Conservation (phyloP, 2,113 vertebrate species). For the Spermophilus dauricus region DNA sequence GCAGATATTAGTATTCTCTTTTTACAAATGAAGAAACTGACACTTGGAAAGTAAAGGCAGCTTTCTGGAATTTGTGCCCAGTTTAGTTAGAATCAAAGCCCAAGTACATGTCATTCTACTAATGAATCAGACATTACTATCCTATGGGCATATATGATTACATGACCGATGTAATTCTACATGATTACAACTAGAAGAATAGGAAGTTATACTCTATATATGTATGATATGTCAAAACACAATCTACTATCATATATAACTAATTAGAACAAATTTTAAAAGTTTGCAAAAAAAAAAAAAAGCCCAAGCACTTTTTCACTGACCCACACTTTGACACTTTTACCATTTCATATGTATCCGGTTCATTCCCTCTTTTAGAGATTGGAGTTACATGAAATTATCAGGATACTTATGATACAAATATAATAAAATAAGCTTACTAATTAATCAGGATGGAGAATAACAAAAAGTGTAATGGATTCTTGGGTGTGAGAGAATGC, state of each 20-base stretch:
- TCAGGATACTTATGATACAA: background rate
- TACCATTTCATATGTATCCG: background rate
- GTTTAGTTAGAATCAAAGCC: background rate
- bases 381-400: background rate
- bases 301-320: background rate
- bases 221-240: too few relatives aligned
- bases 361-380: background rate
- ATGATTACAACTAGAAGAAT: too few relatives aligned
- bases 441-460: background rate
- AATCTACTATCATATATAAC: too few relatives aligned
- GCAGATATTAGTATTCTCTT: background rate
- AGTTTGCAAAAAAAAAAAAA: background rate
- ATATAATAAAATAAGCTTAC: background rate
- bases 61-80: background rate
- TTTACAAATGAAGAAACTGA: slow-evolving; percentile 29
- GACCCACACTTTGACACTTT: background rate
- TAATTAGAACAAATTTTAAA: too few relatives aligned
- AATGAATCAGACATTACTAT: too few relatives aligned
- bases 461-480: background rate
- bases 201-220: too few relatives aligned
- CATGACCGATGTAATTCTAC: too few relatives aligned
- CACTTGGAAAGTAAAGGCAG: background rate
- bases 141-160: too few relatives aligned
- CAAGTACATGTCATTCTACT: too few relatives aligned
- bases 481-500: background rate